Percentiles rank a stretch among this genome's conserved stretches.
Evolutionary conservation across 2,113 vertebrate genomes (phyloP).

Genomic region (Poicephalus gulielmi): DNA sequence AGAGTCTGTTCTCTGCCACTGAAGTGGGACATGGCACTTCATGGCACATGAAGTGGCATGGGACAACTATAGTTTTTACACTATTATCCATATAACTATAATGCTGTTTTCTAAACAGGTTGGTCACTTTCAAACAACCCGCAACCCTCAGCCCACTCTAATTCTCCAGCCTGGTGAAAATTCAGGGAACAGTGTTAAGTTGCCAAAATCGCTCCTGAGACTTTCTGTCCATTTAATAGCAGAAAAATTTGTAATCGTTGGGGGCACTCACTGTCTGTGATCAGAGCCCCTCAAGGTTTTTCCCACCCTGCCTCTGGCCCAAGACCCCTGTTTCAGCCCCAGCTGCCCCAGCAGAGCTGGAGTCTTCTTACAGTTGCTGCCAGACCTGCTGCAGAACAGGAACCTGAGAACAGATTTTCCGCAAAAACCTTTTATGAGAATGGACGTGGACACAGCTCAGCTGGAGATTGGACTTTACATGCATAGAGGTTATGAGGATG

Average conservation of each 20-base stretch:
- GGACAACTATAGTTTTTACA: not conserved
- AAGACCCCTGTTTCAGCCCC: not conserved
- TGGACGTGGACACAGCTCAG: not conserved
- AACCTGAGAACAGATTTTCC: not conserved
- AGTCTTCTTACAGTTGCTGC: not conserved
- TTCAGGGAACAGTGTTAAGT: not conserved
- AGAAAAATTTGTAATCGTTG: not conserved
- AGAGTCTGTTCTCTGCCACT: not conserved
- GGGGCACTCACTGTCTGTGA: not conserved
- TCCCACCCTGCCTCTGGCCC: fast-evolving
- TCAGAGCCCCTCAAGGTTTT: not conserved
- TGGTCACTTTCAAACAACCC: not conserved
- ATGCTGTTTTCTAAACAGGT: not conserved
- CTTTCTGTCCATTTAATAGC: not conserved
- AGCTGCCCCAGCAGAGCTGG: not conserved
- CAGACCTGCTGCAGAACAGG: not conserved
- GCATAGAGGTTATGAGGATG: not conserved
- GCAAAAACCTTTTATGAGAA: not conserved
- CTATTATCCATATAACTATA: not conserved
- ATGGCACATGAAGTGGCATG: not conserved
- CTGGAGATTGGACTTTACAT: not conserved
- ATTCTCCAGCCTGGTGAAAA: not conserved
- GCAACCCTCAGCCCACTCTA: not conserved
- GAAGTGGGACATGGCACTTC: not conserved
- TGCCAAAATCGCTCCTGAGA: not conserved